These are phyloP conservation scores for Macrophya annulata DNA, from an alignment of 2,888 invertebrate species.

Conservation along the genomic window DNA sequence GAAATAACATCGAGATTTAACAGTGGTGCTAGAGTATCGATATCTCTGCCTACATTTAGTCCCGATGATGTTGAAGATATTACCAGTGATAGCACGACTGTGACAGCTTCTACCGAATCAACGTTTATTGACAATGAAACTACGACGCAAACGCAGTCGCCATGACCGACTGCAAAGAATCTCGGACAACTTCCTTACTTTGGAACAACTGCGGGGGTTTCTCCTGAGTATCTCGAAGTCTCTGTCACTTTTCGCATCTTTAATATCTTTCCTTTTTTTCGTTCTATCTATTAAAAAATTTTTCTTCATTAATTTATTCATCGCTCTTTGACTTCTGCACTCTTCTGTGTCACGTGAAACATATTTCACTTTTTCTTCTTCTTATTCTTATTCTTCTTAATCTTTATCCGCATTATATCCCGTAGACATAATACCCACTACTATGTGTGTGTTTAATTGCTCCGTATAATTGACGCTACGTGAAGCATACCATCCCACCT, in stretches of 20 bases:
- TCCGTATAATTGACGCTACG: conserved; percentile 54
- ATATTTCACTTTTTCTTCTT: conserved; percentile 17
- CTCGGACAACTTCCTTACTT: conserved; percentile 40
- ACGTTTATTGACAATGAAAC: conserved; percentile 27
- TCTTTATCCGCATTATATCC: conserved; percentile 35
- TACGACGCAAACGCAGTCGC: conserved; percentile 24
- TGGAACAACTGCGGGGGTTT: conserved; percentile 43
- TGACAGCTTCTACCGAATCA: neutral
- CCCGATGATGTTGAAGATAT: conserved; percentile 86
- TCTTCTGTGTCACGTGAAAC: neutral
- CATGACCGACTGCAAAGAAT: conserved; percentile 44
- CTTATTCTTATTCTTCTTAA: conserved; percentile 42
- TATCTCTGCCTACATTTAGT: conserved; percentile 85
- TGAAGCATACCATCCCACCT: conserved; percentile 22
- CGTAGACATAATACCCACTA: conserved; percentile 56
- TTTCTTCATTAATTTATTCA: conserved; percentile 29
- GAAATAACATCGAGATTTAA: conserved; percentile 61
- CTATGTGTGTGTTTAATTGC: conserved; percentile 36
- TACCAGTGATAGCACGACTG: conserved; percentile 65
- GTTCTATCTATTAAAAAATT: neutral
- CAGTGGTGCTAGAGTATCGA: conserved; percentile 82
- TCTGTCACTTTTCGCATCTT: conserved; percentile 37
- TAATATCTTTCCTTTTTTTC: neutral
- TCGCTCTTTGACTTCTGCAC: neutral
- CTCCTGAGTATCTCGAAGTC: conserved; percentile 54